Evolutionary conservation across 2,888 invertebrate genomes (phyloP), one percentile per base, ranked within the genome.

Genomic region (Sinohyriopsis cumingii): DNA sequence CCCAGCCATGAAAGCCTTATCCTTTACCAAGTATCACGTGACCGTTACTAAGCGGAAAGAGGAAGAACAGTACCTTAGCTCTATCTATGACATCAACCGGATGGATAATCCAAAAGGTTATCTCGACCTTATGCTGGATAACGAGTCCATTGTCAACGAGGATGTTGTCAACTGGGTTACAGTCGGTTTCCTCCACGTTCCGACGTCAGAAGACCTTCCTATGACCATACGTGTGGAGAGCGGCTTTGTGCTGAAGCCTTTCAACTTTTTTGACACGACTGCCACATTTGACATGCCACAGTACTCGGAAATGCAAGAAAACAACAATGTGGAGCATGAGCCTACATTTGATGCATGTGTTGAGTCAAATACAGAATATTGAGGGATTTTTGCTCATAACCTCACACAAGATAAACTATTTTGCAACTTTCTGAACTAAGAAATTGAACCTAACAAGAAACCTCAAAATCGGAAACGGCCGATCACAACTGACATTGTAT

Each of bases 141-240:
- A 65, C 22, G 83, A 83, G 65, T 54, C 68, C 19, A 80, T 83
- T 19, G 70, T 76, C n/a, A 75, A 82, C 61, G 75, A 77, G 4
- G 81, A 82, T 66, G 60, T 83, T 12, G 81, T 83, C 15, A 77
- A 78, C 53, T 82, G 82, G 82, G 70, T 82, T 2, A 73, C 80
- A 6, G 68, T 82, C 15, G 82, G 82, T 3, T 82, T 82, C 65
- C 69, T 82, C 20, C 82, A 82, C 61, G 67, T 82, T 22, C 82
- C 82, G n/a, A 80, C 80, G 6, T 68, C 81, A 25, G 82, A 82
- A 68, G 82, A 82, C 33, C 75, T 82, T 61, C 82, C 82, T 20
- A 82, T 82, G 79, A 82, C 82, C 19, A 71, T 75, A 6, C 65
- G 76, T n/a, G 80, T 80, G 12, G 73, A 79, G 33, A 73, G 79